phyloP scores from a whole-genome alignment of 1,140 invertebrate genomes.

The Manduca sexta region DNA sequence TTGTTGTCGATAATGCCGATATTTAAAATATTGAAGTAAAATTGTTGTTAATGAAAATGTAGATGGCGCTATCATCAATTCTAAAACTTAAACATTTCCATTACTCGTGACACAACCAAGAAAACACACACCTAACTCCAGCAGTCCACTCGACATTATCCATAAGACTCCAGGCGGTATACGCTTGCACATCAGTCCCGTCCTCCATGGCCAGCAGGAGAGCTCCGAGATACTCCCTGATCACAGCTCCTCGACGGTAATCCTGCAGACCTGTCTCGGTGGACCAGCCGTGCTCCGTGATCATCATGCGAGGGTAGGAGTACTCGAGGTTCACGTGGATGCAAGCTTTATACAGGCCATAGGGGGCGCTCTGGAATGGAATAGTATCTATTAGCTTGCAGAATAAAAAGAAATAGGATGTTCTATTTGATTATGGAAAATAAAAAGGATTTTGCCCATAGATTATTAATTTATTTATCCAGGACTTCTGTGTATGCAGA shows the following conservation, averaged over 20 bases:
- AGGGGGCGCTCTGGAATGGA: constrained; percentile 72
- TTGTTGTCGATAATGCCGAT: neutral
- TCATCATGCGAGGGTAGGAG: constrained; percentile 75
- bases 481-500: no score
- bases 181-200: constrained; percentile 77
- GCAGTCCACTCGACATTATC: constrained; percentile 85
- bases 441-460: no score
- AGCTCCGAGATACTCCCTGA: constrained; percentile 76
- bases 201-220: constrained; percentile 79
- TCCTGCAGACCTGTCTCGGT: constrained; percentile 37
- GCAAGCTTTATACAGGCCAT: constrained; percentile 78
- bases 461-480: no score
- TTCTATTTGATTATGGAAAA: no score
- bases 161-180: constrained; percentile 82
- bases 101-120: no score
- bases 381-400: no score
- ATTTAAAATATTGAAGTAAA: neutral
- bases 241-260: constrained; percentile 30
- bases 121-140: constrained; percentile 75
- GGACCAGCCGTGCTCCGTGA: constrained; percentile 82
- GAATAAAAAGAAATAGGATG: neutral
- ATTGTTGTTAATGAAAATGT: neutral
- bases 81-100: no score
- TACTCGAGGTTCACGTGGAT: constrained; percentile 77
- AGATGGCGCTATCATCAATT: neutral